Evolutionary conservation across 1,140 invertebrate species (phyloP), one percentile per base, ranked within the genome.

Genomic region (Campoletis sonorensis): DNA sequence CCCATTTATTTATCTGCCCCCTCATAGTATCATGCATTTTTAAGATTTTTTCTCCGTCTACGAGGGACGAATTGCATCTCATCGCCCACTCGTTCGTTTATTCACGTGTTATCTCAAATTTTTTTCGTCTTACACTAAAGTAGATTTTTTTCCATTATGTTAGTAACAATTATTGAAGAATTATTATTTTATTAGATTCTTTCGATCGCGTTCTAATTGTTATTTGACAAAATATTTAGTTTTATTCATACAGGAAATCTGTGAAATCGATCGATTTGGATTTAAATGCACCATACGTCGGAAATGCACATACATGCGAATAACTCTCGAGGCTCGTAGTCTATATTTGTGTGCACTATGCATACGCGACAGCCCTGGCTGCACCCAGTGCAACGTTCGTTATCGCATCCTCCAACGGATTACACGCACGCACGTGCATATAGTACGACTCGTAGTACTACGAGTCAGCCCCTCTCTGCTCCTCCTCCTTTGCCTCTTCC

Each of bases 361-460:
- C 61, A 5, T 4, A 51, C 15, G 13, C 11, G 68, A 13, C n/a
- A 37, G 78, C 49, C 54, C 58, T 37, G 70, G 76, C 79, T 80
- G 67, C 80, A 83, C 73, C 81, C 73, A 49, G 49, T 80, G 81
- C 77, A 71, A 71, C 23, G 23, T 86, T 88, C 86, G 88, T 89
- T 89, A 88, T 88, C 51, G 61, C 61, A 23, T 64, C 61, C 61
- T 64, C 23, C 61, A 64, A 23, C 61, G 23, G 27, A 64, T 54
- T 54, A 64, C 11, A 64, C 61, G 88, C 87, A 88, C 86, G 88
- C 89, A 90, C 88, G 89, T 90, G 87, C 86, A 87, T 90, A 87
- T 90, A 89, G 89, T 90, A 90, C 89, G 88, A 87, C 83, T 77
- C 89, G 88, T 90, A 90, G 89, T 90, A 90, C 89, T 90, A 90